Percentiles rank a stretch among this genome's conserved stretches.
These are phyloP conservation scores for Tinea trinotella DNA, from an alignment of 2,888 invertebrate genomes.

Conservation along the genomic window DNA sequence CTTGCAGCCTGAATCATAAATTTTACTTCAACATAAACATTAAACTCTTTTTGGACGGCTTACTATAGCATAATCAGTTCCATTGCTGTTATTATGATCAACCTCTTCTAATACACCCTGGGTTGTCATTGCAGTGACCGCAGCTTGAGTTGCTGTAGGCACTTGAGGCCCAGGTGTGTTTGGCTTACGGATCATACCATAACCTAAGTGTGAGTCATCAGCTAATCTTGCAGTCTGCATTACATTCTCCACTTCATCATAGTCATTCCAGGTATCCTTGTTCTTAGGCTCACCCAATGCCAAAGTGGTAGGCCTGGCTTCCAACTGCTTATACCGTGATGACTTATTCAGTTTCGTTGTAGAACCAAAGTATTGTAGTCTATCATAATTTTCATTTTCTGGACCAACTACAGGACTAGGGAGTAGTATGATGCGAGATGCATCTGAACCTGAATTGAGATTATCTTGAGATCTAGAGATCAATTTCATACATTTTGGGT, in stretches of 20 bases:
- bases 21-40: slow-evolving; percentile 79
- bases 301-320: slow-evolving; percentile 72
- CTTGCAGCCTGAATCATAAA: slow-evolving; percentile 79
- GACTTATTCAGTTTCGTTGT: slow-evolving; percentile 78
- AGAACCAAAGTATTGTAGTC: slow-evolving; percentile 85
- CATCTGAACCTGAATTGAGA: slow-evolving; percentile 59
- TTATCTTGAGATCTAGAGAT: slow-evolving; percentile 68
- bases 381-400: slow-evolving; percentile 80
- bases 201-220: slow-evolving; percentile 86
- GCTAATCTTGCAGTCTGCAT: slow-evolving; percentile 81
- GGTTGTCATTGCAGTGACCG: slow-evolving; percentile 46
- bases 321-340: slow-evolving; percentile 78
- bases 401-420: slow-evolving; percentile 62
- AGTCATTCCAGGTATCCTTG: slow-evolving; percentile 78
- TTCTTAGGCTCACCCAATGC: slow-evolving; percentile 52
- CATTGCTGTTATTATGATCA: slow-evolving; percentile 80
- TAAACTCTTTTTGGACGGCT: slow-evolving; percentile 89
- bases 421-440: slow-evolving; percentile 70
- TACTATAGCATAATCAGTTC: slow-evolving; percentile 85
- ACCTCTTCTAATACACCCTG: slow-evolving; percentile 65
- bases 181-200: slow-evolving; percentile 82
- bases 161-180: slow-evolving; percentile 69
- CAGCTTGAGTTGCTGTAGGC: slow-evolving; percentile 60
- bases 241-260: slow-evolving; percentile 80
- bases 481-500: slow-evolving; percentile 59